Conservation (phyloP, 1,140 invertebrate species). For the Nautilus pompilius region DNA sequence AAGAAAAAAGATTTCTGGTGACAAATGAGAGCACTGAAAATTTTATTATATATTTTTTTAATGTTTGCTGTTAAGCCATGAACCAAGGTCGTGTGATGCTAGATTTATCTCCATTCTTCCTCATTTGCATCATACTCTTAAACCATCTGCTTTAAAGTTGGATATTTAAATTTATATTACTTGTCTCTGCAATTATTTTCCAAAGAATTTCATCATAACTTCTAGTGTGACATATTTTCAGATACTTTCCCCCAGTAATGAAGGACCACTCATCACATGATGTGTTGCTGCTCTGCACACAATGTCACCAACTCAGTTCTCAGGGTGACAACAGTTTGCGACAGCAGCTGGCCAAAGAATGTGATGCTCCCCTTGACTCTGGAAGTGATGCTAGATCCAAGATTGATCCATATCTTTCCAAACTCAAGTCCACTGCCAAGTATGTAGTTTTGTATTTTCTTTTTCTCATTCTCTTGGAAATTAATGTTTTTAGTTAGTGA, state of each 20-base stretch:
- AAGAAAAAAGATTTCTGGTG: too few relatives aligned
- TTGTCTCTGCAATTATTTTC: not conserved
- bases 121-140: too few relatives aligned
- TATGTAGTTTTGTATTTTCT: conserved; percentile 18
- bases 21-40: too few relatives aligned
- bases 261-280: conserved; percentile 83
- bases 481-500: too few relatives aligned
- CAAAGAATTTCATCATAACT: not conserved
- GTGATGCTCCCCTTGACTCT: conserved; percentile 64
- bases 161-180: not conserved
- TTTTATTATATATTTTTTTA: too few relatives aligned
- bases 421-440: conserved; percentile 65
- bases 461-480: too few relatives aligned
- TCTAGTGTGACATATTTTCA: too few relatives aligned
- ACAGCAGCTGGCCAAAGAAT: conserved; percentile 62
- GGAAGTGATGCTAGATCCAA: conserved; percentile 49
- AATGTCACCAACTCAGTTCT: conserved; percentile 73
- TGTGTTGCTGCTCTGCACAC: conserved; percentile 71
- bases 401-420: conserved; percentile 53
- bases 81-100: too few relatives aligned
- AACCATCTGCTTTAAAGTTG: too few relatives aligned
- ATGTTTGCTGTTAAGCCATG: too few relatives aligned
- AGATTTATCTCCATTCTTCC: too few relatives aligned
- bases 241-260: conserved; percentile 75
- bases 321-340: conserved; percentile 66